Evolutionary conservation across 1,140 invertebrate species (phyloP).

Genomic region (Drosophila arawakana): DNA sequence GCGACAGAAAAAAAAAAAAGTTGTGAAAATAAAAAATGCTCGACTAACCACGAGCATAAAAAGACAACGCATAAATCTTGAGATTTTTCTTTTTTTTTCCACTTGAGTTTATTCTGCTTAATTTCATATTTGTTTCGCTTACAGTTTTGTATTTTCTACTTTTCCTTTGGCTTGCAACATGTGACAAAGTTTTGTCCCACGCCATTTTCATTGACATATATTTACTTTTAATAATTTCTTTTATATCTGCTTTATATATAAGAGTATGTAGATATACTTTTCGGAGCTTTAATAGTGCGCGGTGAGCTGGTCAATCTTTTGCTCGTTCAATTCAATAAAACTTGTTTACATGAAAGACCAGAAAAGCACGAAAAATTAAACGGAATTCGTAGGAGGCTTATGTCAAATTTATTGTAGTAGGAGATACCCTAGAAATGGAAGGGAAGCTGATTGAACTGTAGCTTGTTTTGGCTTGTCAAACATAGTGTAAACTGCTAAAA

Average conservation of each 20-base stretch:
- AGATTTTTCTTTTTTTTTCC: constrained; percentile 4
- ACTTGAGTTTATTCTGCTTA: constrained; percentile 14
- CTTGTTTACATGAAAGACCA: constrained; percentile 63
- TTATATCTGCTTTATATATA: neutral
- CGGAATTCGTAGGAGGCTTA: constrained; percentile 51
- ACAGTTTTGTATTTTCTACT: constrained; percentile 16
- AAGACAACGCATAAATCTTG: constrained; percentile 68
- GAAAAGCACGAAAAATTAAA: constrained; percentile 54
- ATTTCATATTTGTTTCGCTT: constrained; percentile 8
- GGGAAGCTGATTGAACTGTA: no score
- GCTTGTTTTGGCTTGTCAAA: no score
- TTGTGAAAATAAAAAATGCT: neutral
- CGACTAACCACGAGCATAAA: constrained; percentile 57
- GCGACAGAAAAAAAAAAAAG: constrained; percentile 55
- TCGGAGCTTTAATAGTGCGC: constrained; percentile 28
- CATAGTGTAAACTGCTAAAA: no score
- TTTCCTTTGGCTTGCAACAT: constrained; percentile 64
- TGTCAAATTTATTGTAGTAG: constrained; percentile 35
- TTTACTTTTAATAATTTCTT: constrained; percentile 56
- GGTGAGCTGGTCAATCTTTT: constrained; percentile 19
- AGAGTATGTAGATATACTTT: neutral
- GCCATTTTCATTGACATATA: constrained; percentile 61
- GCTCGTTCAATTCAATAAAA: constrained; percentile 68
- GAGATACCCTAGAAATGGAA: constrained; percentile 37
- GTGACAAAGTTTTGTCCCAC: constrained; percentile 58